Evolutionary conservation across 2,797 vertebrate genomes (phyloP).

Genomic region (Dendrocincla tyrannina): DNA sequence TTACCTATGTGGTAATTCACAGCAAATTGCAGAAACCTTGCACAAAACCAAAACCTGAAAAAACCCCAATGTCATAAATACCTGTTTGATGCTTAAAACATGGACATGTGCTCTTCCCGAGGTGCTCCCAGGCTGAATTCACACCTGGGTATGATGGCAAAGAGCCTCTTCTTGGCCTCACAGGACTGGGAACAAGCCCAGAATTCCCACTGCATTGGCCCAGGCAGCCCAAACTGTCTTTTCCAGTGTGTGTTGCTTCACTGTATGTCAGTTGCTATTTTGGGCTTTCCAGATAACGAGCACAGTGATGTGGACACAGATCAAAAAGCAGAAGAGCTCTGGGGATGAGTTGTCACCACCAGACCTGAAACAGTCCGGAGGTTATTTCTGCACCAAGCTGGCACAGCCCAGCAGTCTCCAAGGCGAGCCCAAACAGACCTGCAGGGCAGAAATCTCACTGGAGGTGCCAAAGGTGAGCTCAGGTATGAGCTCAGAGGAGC

Average conservation of each 20-base stretch:
- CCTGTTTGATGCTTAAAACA: neutral
- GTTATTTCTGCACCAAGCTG: neutral
- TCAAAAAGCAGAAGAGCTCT: conserved; percentile 20
- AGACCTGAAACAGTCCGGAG: neutral
- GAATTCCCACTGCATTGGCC: neutral
- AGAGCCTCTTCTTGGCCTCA: neutral
- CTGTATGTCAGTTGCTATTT: neutral
- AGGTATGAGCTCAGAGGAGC: conserved; percentile 53
- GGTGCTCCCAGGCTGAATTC: neutral
- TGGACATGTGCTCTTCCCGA: neutral
- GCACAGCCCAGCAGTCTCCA: neutral
- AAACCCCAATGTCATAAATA: neutral
- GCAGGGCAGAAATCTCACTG: neutral
- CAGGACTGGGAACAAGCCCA: neutral
- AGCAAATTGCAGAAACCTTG: neutral
- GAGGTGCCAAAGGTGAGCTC: conserved; percentile 62
- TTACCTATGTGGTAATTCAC: neutral
- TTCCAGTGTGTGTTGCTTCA: conserved; percentile 14
- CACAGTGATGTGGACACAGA: neutral
- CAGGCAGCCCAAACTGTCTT: neutral
- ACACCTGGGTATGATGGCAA: neutral
- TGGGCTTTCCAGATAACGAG: neutral
- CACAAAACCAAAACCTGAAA: neutral
- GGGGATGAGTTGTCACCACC: neutral
- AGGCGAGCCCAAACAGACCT: neutral